Evolutionary conservation across 1,140 invertebrate genomes (phyloP), one percentile per base, ranked within the genome.

Genomic region (Eriosoma lanigerum): DNA sequence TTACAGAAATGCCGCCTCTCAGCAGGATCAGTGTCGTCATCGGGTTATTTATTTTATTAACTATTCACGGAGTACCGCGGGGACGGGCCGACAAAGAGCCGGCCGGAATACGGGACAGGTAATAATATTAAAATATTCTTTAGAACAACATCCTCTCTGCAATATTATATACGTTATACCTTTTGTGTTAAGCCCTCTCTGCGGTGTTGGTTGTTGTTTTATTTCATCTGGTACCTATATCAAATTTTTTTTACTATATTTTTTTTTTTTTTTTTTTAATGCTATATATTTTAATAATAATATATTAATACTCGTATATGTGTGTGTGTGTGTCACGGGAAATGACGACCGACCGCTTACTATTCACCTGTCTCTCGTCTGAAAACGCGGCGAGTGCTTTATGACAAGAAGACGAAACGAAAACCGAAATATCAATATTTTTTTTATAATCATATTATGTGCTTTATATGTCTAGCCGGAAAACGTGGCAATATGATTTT

Each of bases 31-130:
- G 70, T 75, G 50, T 75, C 70, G 70, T 75, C 70, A 75, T 54
- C 70, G 70, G 70, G 70, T 75, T 75, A 75, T 75, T 75, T 75
- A 75, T 75, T 56, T 75, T 75, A 75, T 75, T 52, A 75, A 75
- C 70, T 75, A 38, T 38, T 38, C 8, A 38, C 8, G 8, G 50
- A 52, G 50, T 56, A 50, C 1, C 29, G 21, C 21, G 26, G 70
- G 72, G 19, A 75, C 68, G 46, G 68, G 70, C 72, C 72, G 72
- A 75, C 72, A 75, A 75, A 75, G 70, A 54, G 50, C 29, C 44
- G 44, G 3, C 32, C 24, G 24, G 32, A 48, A 72, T 26, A 72
- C 68, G 46, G 68, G 68, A 54, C 48, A 52, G 68, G 68, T 72
- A 72, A 56, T 75, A 75, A 75, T 75, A 52, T 56, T 56, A 75